Percentiles rank a stretch among this genome's conserved stretches.
These are phyloP conservation scores for Neolamprologus caudopunctatus DNA, from an alignment of 2,113 vertebrate genomes.

Conservation along the genomic window DNA sequence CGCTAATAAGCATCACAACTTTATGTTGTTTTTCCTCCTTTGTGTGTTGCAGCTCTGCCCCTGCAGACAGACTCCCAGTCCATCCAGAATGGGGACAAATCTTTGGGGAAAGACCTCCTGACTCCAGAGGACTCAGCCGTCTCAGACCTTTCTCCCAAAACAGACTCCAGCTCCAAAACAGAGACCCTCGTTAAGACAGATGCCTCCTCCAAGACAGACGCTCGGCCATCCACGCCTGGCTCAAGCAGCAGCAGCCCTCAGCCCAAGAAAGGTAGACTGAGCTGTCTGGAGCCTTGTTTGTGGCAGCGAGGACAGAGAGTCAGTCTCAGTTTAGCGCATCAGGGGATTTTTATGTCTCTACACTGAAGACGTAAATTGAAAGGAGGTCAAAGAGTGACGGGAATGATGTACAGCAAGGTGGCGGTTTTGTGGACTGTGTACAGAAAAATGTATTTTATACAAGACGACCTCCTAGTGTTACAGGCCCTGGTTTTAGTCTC, in stretches of 20 bases:
- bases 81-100: slow-evolving; percentile 51
- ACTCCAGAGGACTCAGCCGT: slow-evolving; percentile 66
- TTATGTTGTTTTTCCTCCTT: background rate
- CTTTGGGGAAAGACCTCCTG: slow-evolving; percentile 36
- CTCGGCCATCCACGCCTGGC: slow-evolving; percentile 35
- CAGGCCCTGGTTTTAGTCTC: background rate
- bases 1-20: background rate
- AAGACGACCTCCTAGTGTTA: background rate
- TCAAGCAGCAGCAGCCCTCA: slow-evolving; percentile 43
- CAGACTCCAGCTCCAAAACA: slow-evolving; percentile 54
- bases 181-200: slow-evolving; percentile 49
- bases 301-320: background rate
- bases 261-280: slow-evolving; percentile 68
- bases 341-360: background rate
- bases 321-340: background rate
- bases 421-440: background rate
- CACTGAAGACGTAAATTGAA: background rate
- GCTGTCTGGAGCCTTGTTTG: background rate
- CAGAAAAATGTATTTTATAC: background rate
- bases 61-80: slow-evolving; percentile 45
- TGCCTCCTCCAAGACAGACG: slow-evolving; percentile 40
- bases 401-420: background rate
- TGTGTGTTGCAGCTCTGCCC: slow-evolving; percentile 46
- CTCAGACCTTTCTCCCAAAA: slow-evolving; percentile 63
- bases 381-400: accelerated